Percentiles rank a stretch among this genome's conserved stretches.
phyloP scores from a whole-genome alignment of 2,797 vertebrate species.

The Schizothorax lantsangensis region DNA sequence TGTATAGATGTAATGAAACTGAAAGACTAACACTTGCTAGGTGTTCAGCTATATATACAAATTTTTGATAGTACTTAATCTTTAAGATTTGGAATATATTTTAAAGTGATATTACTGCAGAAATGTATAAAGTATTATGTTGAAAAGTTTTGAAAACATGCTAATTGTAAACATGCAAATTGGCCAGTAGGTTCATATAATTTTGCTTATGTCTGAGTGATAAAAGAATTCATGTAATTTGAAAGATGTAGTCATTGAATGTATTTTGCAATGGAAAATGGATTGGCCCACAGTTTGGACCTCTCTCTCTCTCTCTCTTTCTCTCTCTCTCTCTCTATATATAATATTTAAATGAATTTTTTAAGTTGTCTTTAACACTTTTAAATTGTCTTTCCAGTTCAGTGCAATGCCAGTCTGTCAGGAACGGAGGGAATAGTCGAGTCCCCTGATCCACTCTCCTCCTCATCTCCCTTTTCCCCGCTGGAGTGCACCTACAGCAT shows the following conservation, averaged over 20 bases:
- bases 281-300: not conserved
- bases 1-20: too few species aligned
- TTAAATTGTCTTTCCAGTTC: constrained; percentile 73
- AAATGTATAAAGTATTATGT: too few species aligned
- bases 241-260: not conserved
- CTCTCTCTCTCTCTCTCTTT: too few species aligned
- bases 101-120: too few species aligned
- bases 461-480: constrained; percentile 76
- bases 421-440: constrained; percentile 88
- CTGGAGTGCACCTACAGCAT: constrained; percentile 93
- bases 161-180: too few species aligned
- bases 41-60: too few species aligned
- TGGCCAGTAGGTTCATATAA: not conserved
- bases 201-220: not conserved
- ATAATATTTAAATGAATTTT: not conserved
- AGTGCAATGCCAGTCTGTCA: constrained; percentile 89
- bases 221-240: not conserved
- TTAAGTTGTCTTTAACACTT: not conserved
- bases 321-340: too few species aligned
- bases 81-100: too few species aligned
- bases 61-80: too few species aligned
- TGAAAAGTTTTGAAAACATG: too few species aligned
- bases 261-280: too few species aligned
- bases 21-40: too few species aligned
- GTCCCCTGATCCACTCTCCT: constrained; percentile 83